Percentiles rank a stretch among this genome's conserved stretches.
Conservation (phyloP, 2,888 invertebrate species). For the Caenorhabditis sulstoni region DNA sequence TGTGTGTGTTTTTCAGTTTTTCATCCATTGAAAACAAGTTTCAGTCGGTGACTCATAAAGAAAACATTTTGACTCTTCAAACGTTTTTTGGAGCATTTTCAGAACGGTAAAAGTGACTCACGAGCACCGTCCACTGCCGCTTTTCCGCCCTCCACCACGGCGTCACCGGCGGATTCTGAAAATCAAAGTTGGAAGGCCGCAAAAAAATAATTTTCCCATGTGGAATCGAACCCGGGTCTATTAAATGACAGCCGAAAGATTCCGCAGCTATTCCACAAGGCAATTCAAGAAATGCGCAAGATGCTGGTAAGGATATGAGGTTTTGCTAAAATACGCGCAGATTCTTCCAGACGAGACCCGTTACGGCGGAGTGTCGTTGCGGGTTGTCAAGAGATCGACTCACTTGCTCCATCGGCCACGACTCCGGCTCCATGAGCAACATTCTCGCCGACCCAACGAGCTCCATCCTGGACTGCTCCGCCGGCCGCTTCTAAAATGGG, state of each 20-base stretch:
- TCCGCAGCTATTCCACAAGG: neutral
- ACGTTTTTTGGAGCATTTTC: neutral
- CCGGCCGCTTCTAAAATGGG: slow-evolving; percentile 39
- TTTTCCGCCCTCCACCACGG: slow-evolving; percentile 36
- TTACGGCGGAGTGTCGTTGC: too few species aligned
- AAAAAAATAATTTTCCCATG: neutral
- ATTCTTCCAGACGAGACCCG: too few species aligned
- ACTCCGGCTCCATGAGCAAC: slow-evolving; percentile 22
- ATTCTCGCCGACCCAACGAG: slow-evolving; percentile 7
- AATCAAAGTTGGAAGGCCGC: neutral
- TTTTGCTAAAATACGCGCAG: too few species aligned
- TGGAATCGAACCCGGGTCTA: neutral
- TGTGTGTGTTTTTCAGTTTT: too few species aligned
- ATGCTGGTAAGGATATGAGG: too few species aligned
- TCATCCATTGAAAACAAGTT: too few species aligned
- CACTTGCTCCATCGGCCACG: slow-evolving; percentile 51
- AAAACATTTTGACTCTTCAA: too few species aligned
- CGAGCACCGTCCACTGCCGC: slow-evolving; percentile 34
- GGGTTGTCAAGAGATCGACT: too few species aligned
- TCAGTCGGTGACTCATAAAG: too few species aligned
- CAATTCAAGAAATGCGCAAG: too few species aligned
- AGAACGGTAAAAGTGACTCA: slow-evolving; percentile 25
- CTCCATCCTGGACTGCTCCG: slow-evolving; percentile 15
- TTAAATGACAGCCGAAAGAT: neutral
- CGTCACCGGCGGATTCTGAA: slow-evolving; percentile 33